Base-by-base conservation (phyloP, 1,140 invertebrate species). In the Camponotus vicinus region DNA sequence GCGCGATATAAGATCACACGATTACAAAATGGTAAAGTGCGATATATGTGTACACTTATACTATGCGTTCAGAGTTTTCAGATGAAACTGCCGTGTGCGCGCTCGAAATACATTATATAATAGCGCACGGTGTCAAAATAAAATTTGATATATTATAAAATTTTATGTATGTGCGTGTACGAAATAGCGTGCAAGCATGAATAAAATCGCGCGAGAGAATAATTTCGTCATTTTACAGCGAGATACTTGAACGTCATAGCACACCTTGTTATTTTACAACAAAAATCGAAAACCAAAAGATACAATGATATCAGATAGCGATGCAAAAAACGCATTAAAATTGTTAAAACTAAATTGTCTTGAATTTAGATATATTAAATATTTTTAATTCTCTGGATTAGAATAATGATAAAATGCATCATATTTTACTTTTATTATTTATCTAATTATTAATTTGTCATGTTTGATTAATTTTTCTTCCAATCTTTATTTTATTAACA, bases 91-190 rank as follows among this genome's bases (percentile, higher is more conserved):
- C 32, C 2, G 40, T 73, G 52, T 37, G 32, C 45, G 18, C 70
- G 75, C 42, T 27, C 76, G 59, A 27, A 40, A 45, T 66, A 52
- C 21, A 52, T 80, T 52, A 55, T 18, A 52, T 52, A 52, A 52
- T 52, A 69, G 45, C n/a, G 55, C 67, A 40, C 55, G 40, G 18
- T 61, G 69, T 61, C 55, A 45, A 83, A 83, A 83, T 83, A 73
- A 83, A 83, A 64, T 83, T 75, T 73, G 69, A 83, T 75, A 83
- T 75, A 75, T 73, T 42, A 70, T 71, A 82, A 61, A 83, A 55
- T 40, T n/a, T 21, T 55, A 69, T 40, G 75, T 61, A 42, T 63
- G 55, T 40, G 75, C 45, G 32, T 63, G 55, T 3, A 40, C n/a
- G 70, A 80, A 52, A 15, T 15, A 18, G 15, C 49, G 5, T 52